A percentile compares a stretch with the other conserved stretches of the same genome.
phyloP scores from a whole-genome alignment of 2,797 vertebrate genomes.

The Cyclopterus lumpus region DNA sequence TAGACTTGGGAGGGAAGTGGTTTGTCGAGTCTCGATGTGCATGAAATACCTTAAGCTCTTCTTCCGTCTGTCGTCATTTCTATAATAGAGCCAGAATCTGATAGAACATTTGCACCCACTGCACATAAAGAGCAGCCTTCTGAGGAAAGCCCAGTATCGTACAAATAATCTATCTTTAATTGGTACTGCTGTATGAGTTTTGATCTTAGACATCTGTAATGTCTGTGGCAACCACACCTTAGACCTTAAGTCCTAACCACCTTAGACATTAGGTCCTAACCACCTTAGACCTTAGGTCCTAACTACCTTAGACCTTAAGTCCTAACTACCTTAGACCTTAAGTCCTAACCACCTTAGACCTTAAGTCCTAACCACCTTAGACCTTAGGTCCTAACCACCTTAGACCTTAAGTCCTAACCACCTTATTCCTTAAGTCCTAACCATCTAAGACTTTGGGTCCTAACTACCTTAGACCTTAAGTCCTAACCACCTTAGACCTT shows the following conservation, averaged over 20 bases:
- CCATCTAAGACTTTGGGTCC: too few relatives aligned
- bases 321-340: too few relatives aligned
- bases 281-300: too few relatives aligned
- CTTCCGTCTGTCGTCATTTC: not conserved
- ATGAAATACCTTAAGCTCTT: not conserved
- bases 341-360: too few relatives aligned
- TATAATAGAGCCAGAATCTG: not conserved
- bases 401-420: too few relatives aligned
- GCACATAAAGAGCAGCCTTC: not conserved
- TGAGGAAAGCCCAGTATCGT: not conserved
- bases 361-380: too few relatives aligned
- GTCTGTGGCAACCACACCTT: not conserved
- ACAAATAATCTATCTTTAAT: not conserved
- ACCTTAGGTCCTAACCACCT: too few relatives aligned
- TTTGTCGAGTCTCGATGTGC: not conserved
- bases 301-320: too few relatives aligned
- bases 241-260: too few relatives aligned
- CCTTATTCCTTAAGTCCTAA: too few relatives aligned
- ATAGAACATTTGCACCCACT: not conserved
- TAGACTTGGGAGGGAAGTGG: not conserved
- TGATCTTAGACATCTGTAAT: not conserved
- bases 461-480: too few relatives aligned
- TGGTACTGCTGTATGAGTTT: not conserved
- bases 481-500: too few relatives aligned
- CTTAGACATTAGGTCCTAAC: not conserved